Conservation (phyloP, 2,113 vertebrate genomes). For the Lampris megalopsis region DNA sequence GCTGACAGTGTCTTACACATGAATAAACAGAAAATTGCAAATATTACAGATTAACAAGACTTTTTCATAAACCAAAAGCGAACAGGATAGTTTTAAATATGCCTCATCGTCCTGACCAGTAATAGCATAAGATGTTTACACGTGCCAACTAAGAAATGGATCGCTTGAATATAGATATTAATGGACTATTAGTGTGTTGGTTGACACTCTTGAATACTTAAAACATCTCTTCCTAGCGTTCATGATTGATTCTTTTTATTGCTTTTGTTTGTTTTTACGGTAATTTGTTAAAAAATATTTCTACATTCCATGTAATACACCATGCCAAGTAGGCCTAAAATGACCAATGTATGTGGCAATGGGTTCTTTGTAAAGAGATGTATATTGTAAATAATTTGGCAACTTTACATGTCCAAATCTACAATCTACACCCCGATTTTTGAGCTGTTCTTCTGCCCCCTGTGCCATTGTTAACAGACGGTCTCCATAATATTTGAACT, state of each 20-base stretch:
- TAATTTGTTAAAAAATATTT: too few relatives aligned
- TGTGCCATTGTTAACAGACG: background rate
- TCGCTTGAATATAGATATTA: conserved; percentile 1
- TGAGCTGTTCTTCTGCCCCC: background rate
- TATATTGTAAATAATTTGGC: conserved; percentile 21
- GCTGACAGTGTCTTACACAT: background rate
- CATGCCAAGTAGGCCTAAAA: background rate
- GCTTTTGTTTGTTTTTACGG: too few relatives aligned
- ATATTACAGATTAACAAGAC: background rate
- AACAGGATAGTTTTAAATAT: background rate
- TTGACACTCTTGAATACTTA: background rate
- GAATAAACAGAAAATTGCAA: background rate
- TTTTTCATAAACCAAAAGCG: background rate
- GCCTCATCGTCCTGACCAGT: background rate
- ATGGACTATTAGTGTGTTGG: background rate
- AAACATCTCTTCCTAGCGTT: background rate
- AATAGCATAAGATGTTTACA: background rate
- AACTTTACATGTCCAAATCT: conserved; percentile 7
- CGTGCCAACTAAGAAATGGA: background rate
- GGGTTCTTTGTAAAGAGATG: background rate
- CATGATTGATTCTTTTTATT: conserved; percentile 10
- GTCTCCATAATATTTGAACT: background rate
- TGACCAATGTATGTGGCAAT: background rate
- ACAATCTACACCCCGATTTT: background rate
- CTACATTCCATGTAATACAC: too few relatives aligned